Evolutionary conservation across 1,140 invertebrate genomes (phyloP).

Genomic region (Anastrepha ludens): DNA sequence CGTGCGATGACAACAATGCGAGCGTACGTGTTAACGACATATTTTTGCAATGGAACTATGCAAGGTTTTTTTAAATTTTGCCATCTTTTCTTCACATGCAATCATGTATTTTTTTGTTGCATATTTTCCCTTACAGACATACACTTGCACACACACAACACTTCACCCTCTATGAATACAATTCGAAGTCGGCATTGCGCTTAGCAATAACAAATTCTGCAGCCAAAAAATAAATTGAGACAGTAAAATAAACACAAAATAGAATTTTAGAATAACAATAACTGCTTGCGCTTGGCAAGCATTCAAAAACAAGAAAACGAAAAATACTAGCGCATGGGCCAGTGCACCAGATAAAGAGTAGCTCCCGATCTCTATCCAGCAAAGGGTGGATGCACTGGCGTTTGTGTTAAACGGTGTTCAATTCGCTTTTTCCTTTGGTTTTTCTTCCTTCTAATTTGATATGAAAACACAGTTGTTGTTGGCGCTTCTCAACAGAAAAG

Average conservation of each 20-base stretch:
- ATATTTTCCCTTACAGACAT: not conserved
- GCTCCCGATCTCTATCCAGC: too few relatives aligned
- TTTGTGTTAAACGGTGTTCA: too few relatives aligned
- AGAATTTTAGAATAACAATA: slow-evolving; percentile 49
- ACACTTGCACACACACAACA: not conserved
- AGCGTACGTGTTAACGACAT: slow-evolving; percentile 39
- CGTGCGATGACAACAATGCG: slow-evolving; percentile 1
- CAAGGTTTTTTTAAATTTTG: not conserved
- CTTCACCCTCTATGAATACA: not conserved
- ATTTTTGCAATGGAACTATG: slow-evolving; percentile 21
- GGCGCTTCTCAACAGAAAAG: too few relatives aligned
- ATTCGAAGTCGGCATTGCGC: slow-evolving; percentile 7
- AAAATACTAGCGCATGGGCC: not conserved
- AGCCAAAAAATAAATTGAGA: slow-evolving; percentile 43
- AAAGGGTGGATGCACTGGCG: too few relatives aligned
- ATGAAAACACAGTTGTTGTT: too few relatives aligned
- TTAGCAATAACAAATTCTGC: slow-evolving; percentile 34
- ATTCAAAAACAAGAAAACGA: not conserved
- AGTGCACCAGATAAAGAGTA: not conserved
- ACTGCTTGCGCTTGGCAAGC: not conserved
- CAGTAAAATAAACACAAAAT: slow-evolving; percentile 52
- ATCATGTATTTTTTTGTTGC: not conserved
- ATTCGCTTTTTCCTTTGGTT: too few relatives aligned
- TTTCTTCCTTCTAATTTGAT: too few relatives aligned
- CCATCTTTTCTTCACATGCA: not conserved